A percentile compares a stretch with the other conserved stretches of the same genome.
phyloP scores from a whole-genome alignment of 2,888 invertebrate species.

The Phorcus lineatus region DNA sequence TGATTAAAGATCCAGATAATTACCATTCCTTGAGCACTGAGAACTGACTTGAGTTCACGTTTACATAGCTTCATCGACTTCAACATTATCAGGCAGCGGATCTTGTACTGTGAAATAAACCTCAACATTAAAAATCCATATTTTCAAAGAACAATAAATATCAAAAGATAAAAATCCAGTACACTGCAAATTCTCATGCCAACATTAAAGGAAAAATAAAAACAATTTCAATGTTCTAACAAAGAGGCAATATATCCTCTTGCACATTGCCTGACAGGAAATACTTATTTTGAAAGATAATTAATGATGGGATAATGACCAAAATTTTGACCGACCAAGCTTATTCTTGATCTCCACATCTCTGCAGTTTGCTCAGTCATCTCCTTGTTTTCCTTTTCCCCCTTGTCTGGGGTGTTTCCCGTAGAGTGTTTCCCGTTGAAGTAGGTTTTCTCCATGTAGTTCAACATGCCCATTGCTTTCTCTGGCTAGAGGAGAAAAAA shows the following conservation, averaged over 20 bases:
- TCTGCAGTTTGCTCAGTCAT: slow-evolving; percentile 51
- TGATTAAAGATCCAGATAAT: slow-evolving; percentile 38
- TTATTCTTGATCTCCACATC: slow-evolving; percentile 65
- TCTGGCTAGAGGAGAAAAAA: slow-evolving; percentile 77
- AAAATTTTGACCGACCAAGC: slow-evolving; percentile 55
- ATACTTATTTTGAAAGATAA: too few relatives aligned
- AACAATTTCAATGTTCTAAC: too few relatives aligned
- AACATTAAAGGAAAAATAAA: too few relatives aligned
- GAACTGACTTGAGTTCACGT: slow-evolving; percentile 74
- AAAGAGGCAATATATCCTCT: too few relatives aligned
- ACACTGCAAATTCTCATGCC: too few relatives aligned
- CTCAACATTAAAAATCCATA: too few relatives aligned
- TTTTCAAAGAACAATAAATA: too few relatives aligned
- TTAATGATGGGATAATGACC: too few relatives aligned
- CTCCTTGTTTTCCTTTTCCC: slow-evolving; percentile 41
- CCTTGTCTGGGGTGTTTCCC: slow-evolving; percentile 55
- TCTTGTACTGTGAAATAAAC: slow-evolving; percentile 78
- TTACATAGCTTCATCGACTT: slow-evolving; percentile 77
- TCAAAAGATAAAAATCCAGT: too few relatives aligned
- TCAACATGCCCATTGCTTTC: slow-evolving; percentile 80
- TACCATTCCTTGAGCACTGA: slow-evolving; percentile 67
- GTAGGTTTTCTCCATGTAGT: slow-evolving; percentile 79
- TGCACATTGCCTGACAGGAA: too few relatives aligned
- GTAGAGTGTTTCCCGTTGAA: slow-evolving; percentile 48
- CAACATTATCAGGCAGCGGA: slow-evolving; percentile 80